These are phyloP conservation scores for Mastomys natalensis DNA, from an alignment of 2,113 vertebrate species.

Conservation along the genomic window DNA sequence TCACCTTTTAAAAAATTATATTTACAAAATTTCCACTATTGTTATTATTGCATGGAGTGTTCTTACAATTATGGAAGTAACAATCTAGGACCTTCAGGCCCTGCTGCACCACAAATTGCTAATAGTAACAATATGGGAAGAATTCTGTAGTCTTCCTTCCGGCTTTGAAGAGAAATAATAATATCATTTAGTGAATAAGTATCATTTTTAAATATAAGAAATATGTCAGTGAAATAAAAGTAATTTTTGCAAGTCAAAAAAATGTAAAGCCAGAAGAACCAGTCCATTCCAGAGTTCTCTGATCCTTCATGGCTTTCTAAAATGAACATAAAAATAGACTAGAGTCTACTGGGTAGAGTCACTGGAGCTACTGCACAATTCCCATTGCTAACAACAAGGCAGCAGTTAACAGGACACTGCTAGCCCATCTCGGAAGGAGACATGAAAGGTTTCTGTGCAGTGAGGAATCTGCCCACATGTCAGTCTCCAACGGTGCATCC, in stretches of 20 bases:
- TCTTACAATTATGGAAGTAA: neutral
- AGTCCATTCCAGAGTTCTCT: neutral
- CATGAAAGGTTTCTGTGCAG: neutral
- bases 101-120: neutral
- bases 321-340: constrained; percentile 8
- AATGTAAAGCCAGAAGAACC: neutral
- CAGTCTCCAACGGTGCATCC: neutral
- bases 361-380: neutral
- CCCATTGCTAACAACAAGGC: neutral
- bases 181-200: neutral
- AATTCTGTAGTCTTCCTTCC: neutral
- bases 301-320: neutral
- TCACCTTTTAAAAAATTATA: constrained; percentile 7
- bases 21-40: neutral
- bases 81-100: neutral
- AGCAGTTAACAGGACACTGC: neutral
- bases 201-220: neutral
- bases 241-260: constrained; percentile 32
- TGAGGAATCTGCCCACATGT: neutral
- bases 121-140: neutral
- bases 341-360: neutral
- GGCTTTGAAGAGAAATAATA: constrained; percentile 12
- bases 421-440: neutral
- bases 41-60: neutral
- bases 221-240: constrained; percentile 25